Evolutionary conservation across 2,113 vertebrate genomes (phyloP).

Genomic region (Gobius niger): DNA sequence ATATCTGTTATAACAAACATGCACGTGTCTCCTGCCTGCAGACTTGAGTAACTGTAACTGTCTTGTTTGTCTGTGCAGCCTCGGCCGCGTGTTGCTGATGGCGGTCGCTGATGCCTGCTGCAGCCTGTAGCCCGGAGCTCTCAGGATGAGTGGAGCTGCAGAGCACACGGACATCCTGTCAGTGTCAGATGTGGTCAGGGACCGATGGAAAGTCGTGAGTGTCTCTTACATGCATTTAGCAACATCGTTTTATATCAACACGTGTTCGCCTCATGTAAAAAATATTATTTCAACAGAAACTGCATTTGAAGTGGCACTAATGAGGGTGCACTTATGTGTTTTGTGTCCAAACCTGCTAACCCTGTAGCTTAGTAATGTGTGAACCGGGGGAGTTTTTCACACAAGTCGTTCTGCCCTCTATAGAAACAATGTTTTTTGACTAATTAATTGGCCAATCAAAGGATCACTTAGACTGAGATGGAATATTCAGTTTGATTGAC

Average conservation of each 20-base stretch:
- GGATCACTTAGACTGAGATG: too few species aligned
- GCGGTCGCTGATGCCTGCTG: conserved; percentile 74
- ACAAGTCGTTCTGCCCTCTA: too few species aligned
- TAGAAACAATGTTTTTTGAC: too few species aligned
- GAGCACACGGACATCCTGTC: conserved; percentile 97
- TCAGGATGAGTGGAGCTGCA: conserved; percentile 93
- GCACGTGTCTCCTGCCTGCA: background rate
- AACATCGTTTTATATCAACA: background rate
- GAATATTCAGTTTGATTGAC: too few species aligned
- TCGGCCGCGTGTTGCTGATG: background rate
- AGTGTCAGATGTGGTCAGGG: conserved; percentile 92
- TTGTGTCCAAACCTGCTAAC: too few species aligned
- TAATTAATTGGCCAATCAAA: too few species aligned
- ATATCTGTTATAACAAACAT: background rate
- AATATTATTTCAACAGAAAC: too few species aligned
- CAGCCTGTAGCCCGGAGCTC: conserved; percentile 63
- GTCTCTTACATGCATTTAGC: background rate
- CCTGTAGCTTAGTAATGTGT: too few species aligned
- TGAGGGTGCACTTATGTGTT: too few species aligned
- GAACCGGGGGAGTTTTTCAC: too few species aligned
- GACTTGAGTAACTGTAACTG: background rate
- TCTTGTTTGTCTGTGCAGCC: background rate
- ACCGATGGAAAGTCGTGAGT: conserved; percentile 99
- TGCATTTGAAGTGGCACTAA: too few species aligned
- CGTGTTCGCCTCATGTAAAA: too few species aligned